Evolutionary conservation across 2,888 invertebrate species (phyloP), one percentile per base, ranked within the genome.

Genomic region (Theretra japonica): DNA sequence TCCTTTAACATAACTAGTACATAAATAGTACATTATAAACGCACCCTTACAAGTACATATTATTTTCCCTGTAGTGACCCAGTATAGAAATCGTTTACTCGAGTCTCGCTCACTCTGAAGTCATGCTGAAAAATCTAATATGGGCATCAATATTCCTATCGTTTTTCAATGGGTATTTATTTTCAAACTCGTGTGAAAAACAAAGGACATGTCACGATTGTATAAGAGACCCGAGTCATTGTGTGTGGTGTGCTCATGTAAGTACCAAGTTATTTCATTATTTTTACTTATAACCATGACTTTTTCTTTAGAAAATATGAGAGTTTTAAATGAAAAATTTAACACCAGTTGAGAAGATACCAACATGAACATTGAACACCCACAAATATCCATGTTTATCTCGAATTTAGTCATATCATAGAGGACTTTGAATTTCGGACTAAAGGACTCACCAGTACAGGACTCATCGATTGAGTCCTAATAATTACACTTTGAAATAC

Each of bases 201-300:
- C 83, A 82, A 48, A 77, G 70, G 6, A 86, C 80, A 1, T 93
- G 93, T 74, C 74, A 81, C n/a, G 83, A 84, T 15, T 93, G 93
- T 72, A 88, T 93, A 33, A 82, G 73, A 41, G 86, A 90, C 73
- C 53, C 83, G 0, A 80, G 76, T 53, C 69, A 81, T 5, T 93
- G 93, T 72, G 85, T 83, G 8, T 93, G 91, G 91, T 93, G 93
- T 77, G 79, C 87, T 41, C 73, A 73, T 79, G 93, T 90, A 81
- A 85, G 76, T 78, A 68, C 8, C 8, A 56, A 70, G 28, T n/a
- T 11, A 57, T 21, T 11, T 23, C 23, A 60, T 58, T 41, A 57
- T 72, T 48, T 69, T 19, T 48, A 15, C 57, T 15, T 53, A 65
- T n/a, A n/a, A 17, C 75, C 76, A 57, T 57, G 74, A 70, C 21